These are phyloP conservation scores for Drosophila kanapiae DNA, from an alignment of 1,140 invertebrate species.

Conservation along the genomic window DNA sequence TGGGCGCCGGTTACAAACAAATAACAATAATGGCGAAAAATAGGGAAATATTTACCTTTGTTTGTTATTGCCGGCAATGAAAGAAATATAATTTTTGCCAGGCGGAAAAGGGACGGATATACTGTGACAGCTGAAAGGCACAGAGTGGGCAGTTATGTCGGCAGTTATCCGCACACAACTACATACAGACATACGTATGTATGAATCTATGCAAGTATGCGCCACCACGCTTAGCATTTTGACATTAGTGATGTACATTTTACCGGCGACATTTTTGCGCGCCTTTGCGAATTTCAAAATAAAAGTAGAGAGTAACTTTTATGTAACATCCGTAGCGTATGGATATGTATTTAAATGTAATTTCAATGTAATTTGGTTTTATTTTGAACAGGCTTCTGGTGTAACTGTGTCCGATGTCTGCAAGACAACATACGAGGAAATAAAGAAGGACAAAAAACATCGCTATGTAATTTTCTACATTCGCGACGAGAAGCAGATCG, in stretches of 20 bases:
- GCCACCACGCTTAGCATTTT: constrained; percentile 2
- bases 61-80: constrained; percentile 53
- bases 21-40: constrained; percentile 7
- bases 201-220: not conserved
- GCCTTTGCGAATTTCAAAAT: constrained; percentile 32
- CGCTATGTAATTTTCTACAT: constrained; percentile 98
- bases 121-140: constrained; percentile 27
- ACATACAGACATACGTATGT: constrained; percentile 6
- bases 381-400: constrained; percentile 93
- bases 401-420: constrained; percentile 97
- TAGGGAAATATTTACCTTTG: constrained; percentile 29
- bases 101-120: constrained; percentile 37
- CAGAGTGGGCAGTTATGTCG: constrained; percentile 46
- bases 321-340: too few relatives aligned
- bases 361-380: not conserved
- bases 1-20: constrained; percentile 3
- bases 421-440: constrained; percentile 98
- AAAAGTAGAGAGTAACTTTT: not conserved
- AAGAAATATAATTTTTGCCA: constrained; percentile 32
- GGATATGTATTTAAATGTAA: not conserved
- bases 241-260: constrained; percentile 11
- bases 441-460: constrained; percentile 98
- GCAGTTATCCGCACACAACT: constrained; percentile 8
- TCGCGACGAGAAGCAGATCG: constrained; percentile 97
- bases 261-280: constrained; percentile 23